Conservation (phyloP, 2,113 vertebrate genomes). For the Cacatua alba region DNA sequence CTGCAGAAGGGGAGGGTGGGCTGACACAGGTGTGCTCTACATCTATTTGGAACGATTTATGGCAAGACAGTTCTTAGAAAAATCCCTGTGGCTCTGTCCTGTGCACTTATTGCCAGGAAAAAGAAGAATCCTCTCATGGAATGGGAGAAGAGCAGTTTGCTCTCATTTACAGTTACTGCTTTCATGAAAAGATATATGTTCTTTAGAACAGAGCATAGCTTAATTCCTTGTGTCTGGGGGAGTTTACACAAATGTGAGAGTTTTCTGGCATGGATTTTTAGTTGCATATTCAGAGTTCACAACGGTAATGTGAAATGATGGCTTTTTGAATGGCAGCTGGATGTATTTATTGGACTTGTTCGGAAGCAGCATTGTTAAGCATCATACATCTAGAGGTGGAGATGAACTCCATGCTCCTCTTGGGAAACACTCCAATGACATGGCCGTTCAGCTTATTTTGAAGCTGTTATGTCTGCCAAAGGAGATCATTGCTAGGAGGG, state of each 20-base stretch:
- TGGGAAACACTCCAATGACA: not conserved
- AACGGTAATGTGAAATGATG: not conserved
- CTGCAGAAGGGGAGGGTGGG: not conserved
- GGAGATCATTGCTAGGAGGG: not conserved
- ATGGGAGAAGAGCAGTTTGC: not conserved
- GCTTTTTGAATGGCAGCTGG: not conserved
- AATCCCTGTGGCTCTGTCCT: not conserved
- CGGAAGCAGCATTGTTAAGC: not conserved
- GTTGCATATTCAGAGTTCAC: not conserved
- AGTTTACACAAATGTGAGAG: not conserved
- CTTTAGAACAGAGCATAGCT: not conserved
- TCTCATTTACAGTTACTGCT: not conserved
- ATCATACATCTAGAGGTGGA: not conserved
- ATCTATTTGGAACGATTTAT: not conserved
- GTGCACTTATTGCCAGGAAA: not conserved
- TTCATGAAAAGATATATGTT: not conserved
- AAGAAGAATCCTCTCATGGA: not conserved
- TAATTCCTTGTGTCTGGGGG: not conserved
- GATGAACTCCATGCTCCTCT: not conserved
- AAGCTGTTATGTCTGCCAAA: not conserved
- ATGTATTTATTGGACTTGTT: not conserved
- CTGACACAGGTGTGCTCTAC: not conserved
- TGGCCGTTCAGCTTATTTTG: not conserved
- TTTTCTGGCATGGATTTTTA: not conserved
- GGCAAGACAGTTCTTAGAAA: not conserved